Percentiles rank a stretch among this genome's conserved stretches.
Conservation (phyloP, 35 echinoderm and acorn worm genomes). For the Hemicentrotus pulcherrimus region DNA sequence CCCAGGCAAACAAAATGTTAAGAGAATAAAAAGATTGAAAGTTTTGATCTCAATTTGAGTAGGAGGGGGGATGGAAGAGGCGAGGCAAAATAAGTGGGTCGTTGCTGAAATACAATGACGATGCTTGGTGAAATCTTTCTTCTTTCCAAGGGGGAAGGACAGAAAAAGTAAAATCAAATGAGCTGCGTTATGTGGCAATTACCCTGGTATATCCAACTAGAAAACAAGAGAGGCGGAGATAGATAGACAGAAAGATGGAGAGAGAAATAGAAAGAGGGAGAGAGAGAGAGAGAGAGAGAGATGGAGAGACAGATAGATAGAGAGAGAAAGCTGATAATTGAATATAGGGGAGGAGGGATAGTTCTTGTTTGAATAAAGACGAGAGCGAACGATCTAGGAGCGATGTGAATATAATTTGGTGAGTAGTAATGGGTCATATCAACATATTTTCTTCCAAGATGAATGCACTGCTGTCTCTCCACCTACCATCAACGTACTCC, state of each 20-base stretch:
- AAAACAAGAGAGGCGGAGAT: background rate
- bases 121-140: background rate
- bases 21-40: constrained; percentile 13
- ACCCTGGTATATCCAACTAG: background rate
- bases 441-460: constrained; percentile 36
- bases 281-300: background rate
- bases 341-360: background rate
- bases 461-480: background rate
- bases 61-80: background rate
- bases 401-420: constrained; percentile 32
- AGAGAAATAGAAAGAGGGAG: background rate
- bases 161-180: constrained; percentile 29
- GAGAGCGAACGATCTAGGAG: background rate
- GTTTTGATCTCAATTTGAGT: background rate
- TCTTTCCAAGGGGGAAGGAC: background rate
- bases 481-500: background rate
- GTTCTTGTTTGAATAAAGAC: constrained; percentile 6
- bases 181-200: constrained; percentile 26
- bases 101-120: background rate
- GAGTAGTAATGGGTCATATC: constrained; percentile 24
- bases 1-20: background rate
- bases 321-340: background rate
- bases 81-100: constrained; percentile 47
- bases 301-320: background rate
- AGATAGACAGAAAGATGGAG: background rate